Evolutionary conservation across 35 echinoderm and acorn worm genomes (phyloP).

Genomic region (Ptychodera flava): DNA sequence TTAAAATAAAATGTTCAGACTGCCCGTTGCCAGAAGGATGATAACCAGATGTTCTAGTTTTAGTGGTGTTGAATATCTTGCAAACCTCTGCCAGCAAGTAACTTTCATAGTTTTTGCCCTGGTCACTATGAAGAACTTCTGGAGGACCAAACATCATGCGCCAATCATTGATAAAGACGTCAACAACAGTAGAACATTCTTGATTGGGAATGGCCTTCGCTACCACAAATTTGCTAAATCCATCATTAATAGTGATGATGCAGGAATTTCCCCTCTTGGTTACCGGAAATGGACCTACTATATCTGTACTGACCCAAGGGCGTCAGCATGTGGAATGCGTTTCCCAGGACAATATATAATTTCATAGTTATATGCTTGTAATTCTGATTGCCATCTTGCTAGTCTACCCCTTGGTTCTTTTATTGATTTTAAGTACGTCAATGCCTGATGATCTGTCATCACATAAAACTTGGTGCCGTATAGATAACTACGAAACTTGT

Average conservation of each 20-base stretch:
- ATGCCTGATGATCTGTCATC: too few species aligned
- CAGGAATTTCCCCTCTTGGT: too few species aligned
- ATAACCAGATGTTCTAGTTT: not conserved
- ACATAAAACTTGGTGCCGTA: slow-evolving; percentile 30
- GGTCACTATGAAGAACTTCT: not conserved
- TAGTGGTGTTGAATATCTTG: not conserved
- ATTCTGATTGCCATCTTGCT: not conserved
- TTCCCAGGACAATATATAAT: not conserved
- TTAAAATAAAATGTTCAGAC: not conserved
- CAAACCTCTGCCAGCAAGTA: not conserved
- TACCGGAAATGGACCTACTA: too few species aligned
- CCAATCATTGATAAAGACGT: not conserved
- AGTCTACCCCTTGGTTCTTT: not conserved
- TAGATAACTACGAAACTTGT: slow-evolving; percentile 29
- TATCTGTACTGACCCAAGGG: too few species aligned
- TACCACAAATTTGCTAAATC: too few species aligned
- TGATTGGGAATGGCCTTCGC: too few species aligned
- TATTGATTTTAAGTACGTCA: not conserved
- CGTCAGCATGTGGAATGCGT: not conserved
- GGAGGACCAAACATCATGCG: not conserved
- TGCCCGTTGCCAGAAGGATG: not conserved
- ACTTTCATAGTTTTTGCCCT: slow-evolving; percentile 8
- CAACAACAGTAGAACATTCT: too few species aligned
- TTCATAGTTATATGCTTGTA: not conserved
- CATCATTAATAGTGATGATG: too few species aligned